Conservation (phyloP, 37 sponge, comb jelly and placozoan genomes). For the Oopsacas minuta region DNA sequence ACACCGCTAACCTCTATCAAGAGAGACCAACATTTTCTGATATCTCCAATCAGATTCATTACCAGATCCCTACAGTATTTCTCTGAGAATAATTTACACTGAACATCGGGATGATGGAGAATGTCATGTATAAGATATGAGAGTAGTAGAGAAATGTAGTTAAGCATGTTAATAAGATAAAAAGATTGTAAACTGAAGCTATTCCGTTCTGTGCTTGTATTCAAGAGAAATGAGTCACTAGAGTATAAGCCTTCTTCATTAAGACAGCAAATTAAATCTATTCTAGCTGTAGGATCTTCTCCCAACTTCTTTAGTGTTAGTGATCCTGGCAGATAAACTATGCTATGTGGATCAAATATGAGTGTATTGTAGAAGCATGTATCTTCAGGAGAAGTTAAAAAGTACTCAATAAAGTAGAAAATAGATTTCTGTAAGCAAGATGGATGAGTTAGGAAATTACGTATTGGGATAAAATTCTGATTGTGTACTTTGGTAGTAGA, state of each 20-base stretch:
- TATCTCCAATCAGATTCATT: not conserved
- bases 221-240: not conserved
- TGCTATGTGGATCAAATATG: not conserved
- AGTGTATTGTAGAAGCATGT: not conserved
- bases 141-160: not conserved
- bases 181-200: not conserved
- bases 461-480: not conserved
- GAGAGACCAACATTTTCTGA: not conserved
- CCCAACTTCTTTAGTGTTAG: not conserved
- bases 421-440: not conserved
- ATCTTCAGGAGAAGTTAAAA: not conserved
- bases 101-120: not conserved
- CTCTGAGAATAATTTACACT: not conserved
- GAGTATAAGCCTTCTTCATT: conserved; percentile 2
- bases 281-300: not conserved
- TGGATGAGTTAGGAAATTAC: not conserved
- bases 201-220: not conserved
- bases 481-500: not conserved
- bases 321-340: not conserved
- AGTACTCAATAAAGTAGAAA: not conserved
- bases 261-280: not conserved
- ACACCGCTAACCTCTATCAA: not conserved
- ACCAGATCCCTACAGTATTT: not conserved
- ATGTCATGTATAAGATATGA: not conserved
- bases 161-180: not conserved